Percentiles rank a stretch among this genome's conserved stretches.
Conservation (phyloP, 1,140 invertebrate species). For the Drosophila willistoni region DNA sequence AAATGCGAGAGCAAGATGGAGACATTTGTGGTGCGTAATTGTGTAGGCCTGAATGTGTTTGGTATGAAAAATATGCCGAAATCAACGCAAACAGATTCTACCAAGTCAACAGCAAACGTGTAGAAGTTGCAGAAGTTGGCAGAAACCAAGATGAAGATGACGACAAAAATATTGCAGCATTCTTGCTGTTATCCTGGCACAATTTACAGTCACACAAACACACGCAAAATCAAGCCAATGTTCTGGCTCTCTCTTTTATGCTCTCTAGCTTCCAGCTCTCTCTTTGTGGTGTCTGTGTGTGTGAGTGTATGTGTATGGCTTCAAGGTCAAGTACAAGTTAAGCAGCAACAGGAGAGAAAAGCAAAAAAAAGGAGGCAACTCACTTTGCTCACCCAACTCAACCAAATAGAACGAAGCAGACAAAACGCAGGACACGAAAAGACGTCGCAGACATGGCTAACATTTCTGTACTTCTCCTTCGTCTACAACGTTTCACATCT, state of each 20-base stretch:
- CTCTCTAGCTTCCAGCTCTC: neutral
- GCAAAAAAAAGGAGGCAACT: slow-evolving; percentile 10
- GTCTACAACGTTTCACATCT: slow-evolving; percentile 13
- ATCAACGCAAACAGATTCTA: slow-evolving; percentile 81
- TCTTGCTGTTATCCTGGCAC: slow-evolving; percentile 49
- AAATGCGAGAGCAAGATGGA: slow-evolving; percentile 12
- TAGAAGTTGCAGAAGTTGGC: slow-evolving; percentile 40
- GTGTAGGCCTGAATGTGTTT: slow-evolving; percentile 61
- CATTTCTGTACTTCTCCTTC: slow-evolving; percentile 5
- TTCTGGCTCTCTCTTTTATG: neutral
- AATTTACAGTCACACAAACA: slow-evolving; percentile 59
- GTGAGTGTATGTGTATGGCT: slow-evolving; percentile 38
- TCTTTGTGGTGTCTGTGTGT: neutral
- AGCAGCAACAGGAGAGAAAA: slow-evolving; percentile 50
- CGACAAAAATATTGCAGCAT: slow-evolving; percentile 25
- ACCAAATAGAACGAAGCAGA: slow-evolving; percentile 39
- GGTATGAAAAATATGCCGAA: slow-evolving; percentile 75
- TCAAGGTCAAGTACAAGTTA: slow-evolving; percentile 79
- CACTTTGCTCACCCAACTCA: neutral
- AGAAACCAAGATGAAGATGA: slow-evolving; percentile 3
- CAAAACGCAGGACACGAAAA: slow-evolving; percentile 60
- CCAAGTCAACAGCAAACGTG: slow-evolving; percentile 69
- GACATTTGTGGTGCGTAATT: slow-evolving; percentile 48
- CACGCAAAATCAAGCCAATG: slow-evolving; percentile 51
- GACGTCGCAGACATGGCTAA: slow-evolving; percentile 53